Base-by-base conservation (phyloP, 2,888 invertebrate genomes). In the Calliphora vomitoria region DNA sequence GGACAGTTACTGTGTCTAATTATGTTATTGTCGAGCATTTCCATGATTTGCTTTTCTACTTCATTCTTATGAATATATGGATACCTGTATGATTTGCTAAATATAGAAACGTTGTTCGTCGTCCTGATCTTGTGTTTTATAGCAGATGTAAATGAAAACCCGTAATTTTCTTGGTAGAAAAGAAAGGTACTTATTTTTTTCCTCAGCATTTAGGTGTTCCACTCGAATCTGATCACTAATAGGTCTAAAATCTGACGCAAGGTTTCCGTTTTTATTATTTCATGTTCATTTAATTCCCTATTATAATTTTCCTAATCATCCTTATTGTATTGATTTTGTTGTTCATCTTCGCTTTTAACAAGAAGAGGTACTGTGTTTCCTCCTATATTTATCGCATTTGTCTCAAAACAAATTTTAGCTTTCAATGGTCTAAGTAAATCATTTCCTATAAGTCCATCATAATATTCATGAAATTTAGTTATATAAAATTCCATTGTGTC, bases 381-480 rank as follows among this genome's bases (percentile, higher is more conserved):
- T 74, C 41, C 58, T 13, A 74, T 58, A 41, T 58, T 74, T 74
- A 60, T 74, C 58, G 58, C 58, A 74, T 60, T 74, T 15, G 41
- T 74, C 20, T 74, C 41, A 44, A 60, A 72, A 53, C 55, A 72
- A 72, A 72, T 53, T 72, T 53, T 53, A 53, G 71, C 38, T 53
- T 72, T 72, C 53, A 72, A 55, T 72, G 71, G 71, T 55, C 71
- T 35, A n/a, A 60, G 62, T 35, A 64, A 18, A 47, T 64, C 75
- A 35, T 62, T 76, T 25, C 25, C 25, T 25, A 25, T 25, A 25
- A 25, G 25, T 25, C 25, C 25, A 25, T 25, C 25, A 25, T 25
- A 25, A 25, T 25, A 25, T 25, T 25, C 25, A 25, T 25, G 25
- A 25, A 25, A 25, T 25, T 25, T 25, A 25, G 2, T 25, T 25